Percentiles rank a stretch among this genome's conserved stretches.
Conservation (phyloP, 1,140 invertebrate genomes). For the Drosophila pseudoananassae region DNA sequence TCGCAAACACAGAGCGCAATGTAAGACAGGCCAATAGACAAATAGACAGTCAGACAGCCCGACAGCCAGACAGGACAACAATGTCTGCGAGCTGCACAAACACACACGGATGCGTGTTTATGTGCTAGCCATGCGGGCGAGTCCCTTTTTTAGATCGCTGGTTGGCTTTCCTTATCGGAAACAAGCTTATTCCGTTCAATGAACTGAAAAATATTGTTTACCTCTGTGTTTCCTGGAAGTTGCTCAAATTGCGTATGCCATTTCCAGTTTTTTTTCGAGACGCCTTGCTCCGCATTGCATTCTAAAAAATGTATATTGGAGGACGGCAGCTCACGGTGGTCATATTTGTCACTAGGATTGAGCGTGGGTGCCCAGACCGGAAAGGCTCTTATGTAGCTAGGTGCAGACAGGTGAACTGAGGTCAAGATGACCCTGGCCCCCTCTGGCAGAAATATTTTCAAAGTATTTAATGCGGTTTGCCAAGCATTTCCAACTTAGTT, state of each 20-base stretch:
- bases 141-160: conserved; percentile 28
- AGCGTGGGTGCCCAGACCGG: conserved; percentile 8
- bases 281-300: conserved; percentile 28
- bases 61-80: conserved; percentile 46
- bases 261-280: conserved; percentile 26
- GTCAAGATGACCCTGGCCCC: conserved; percentile 8
- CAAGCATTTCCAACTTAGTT: conserved; percentile 26
- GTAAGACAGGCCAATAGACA: conserved; percentile 62
- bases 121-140: conserved; percentile 32
- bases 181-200: conserved; percentile 81
- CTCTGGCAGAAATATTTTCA: conserved; percentile 18
- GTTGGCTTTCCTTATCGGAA: conserved; percentile 70
- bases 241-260: conserved; percentile 50
- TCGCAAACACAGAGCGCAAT: conserved; percentile 52
- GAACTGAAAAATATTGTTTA: conserved; percentile 82
- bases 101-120: conserved; percentile 24
- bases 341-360: conserved; percentile 51
- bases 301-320: conserved; percentile 62
- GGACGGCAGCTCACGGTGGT: conserved; percentile 5
- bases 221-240: conserved; percentile 59
- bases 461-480: conserved; percentile 24
- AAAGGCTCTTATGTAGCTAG: conserved; percentile 4
- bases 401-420: conserved; percentile 18
- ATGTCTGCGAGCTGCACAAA: conserved; percentile 35
- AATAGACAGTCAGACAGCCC: conserved; percentile 11